Percentiles rank a stretch among this genome's conserved stretches.
Conservation (phyloP, 2,797 vertebrate genomes). For the Crocidura indochinensis region DNA sequence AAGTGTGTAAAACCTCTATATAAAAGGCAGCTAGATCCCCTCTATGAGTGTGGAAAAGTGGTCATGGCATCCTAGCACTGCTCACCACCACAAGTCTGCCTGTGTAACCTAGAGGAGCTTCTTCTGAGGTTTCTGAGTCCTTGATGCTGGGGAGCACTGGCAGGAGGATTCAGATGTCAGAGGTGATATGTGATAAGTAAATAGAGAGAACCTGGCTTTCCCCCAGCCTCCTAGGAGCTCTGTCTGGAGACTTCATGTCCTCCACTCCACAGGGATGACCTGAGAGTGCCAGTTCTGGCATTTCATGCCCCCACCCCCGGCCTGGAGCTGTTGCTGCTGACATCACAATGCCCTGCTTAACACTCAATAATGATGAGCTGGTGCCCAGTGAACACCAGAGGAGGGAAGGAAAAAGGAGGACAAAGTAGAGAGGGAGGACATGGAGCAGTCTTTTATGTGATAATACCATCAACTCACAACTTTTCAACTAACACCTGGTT, state of each 20-base stretch:
- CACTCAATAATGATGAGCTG: conserved; percentile 77
- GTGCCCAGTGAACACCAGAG: conserved; percentile 74
- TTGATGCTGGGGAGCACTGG: neutral
- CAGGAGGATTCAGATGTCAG: neutral
- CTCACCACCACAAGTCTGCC: neutral
- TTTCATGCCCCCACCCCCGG: neutral
- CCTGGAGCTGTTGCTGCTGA: conserved; percentile 69
- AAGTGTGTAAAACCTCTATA: conserved; percentile 83
- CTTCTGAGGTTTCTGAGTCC: conserved; percentile 45
- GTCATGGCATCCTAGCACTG: conserved; percentile 40
- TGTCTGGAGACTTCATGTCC: neutral
- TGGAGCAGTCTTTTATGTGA: conserved; percentile 81
- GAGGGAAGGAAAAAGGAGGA: conserved; percentile 79
- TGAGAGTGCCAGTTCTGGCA: neutral
- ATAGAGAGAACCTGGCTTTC: neutral
- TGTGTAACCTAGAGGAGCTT: neutral
- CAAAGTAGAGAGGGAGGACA: conserved; percentile 81
- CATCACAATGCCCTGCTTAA: conserved; percentile 79
- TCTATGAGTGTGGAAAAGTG: conserved; percentile 21
- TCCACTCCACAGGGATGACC: neutral
- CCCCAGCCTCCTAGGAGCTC: neutral
- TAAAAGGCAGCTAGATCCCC: conserved; percentile 71
- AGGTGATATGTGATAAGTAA: neutral
- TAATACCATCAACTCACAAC: conserved; percentile 72
- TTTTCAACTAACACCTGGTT: conserved; percentile 82